A percentile compares a stretch with the other conserved stretches of the same genome.
These are phyloP conservation scores for Ephestia elutella DNA, from an alignment of 1,140 invertebrate species.

Conservation along the genomic window DNA sequence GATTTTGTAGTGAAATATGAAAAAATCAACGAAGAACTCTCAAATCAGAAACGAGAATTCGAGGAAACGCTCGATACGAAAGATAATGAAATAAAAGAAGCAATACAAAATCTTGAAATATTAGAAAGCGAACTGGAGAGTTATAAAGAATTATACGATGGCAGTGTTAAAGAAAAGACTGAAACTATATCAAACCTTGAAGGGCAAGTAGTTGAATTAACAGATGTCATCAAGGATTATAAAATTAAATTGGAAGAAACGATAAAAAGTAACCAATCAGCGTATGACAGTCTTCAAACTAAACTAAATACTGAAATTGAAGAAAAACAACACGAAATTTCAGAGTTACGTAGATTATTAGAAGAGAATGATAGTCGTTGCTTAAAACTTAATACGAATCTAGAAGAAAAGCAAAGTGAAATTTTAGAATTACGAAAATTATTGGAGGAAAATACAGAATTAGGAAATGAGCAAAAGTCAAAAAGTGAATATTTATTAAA, in stretches of 20 bases:
- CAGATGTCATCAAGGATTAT: background rate
- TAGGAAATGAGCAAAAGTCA: slow-evolving; percentile 17
- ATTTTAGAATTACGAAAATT: slow-evolving; percentile 19
- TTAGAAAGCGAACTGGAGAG: slow-evolving; percentile 15
- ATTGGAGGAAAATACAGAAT: slow-evolving; percentile 20
- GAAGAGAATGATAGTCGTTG: slow-evolving; percentile 15
- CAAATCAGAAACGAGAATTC: slow-evolving; percentile 35
- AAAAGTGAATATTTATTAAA: slow-evolving; percentile 27
- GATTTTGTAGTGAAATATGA: slow-evolving; percentile 30
- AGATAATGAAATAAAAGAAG: slow-evolving; percentile 41
- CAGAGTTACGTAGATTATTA: slow-evolving; percentile 17
- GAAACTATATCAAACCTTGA: background rate
- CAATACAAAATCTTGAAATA: slow-evolving; percentile 28
- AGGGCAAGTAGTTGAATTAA: background rate
- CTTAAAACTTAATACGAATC: background rate
- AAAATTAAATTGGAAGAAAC: slow-evolving; percentile 18
- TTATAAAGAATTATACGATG: background rate
- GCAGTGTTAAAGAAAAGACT: slow-evolving; percentile 2
- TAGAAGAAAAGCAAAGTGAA: slow-evolving; percentile 26
- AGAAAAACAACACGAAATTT: slow-evolving; percentile 18
- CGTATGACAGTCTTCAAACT: background rate
- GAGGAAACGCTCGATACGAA: slow-evolving; percentile 30
- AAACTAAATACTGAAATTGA: slow-evolving; percentile 11
- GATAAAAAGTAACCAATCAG: slow-evolving; percentile 13
- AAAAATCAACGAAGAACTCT: slow-evolving; percentile 32